Conservation (phyloP, 2,113 vertebrate genomes). For the Peromyscus californicus region DNA sequence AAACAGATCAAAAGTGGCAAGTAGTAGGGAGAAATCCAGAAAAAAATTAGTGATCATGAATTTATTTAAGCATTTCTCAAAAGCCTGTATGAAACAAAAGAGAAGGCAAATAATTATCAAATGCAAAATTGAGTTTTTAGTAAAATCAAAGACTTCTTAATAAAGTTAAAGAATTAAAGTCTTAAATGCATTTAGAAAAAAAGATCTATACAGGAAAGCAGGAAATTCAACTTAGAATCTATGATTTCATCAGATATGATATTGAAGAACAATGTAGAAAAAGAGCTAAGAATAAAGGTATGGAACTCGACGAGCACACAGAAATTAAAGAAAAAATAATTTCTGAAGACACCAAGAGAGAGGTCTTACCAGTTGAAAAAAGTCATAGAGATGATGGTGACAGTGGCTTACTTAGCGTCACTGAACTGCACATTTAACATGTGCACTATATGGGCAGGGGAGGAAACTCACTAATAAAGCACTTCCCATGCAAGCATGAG, state of each 20-base stretch:
- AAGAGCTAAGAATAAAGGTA: constrained; percentile 1
- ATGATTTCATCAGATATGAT: constrained; percentile 27
- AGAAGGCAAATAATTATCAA: constrained; percentile 61
- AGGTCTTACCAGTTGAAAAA: neutral
- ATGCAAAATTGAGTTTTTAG: constrained; percentile 14
- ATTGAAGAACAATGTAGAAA: constrained; percentile 12
- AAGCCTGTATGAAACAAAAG: neutral
- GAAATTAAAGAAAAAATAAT: neutral
- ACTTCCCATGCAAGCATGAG: neutral
- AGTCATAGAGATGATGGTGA: neutral
- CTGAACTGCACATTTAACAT: neutral
- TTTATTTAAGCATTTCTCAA: constrained; percentile 50
- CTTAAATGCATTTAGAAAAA: constrained; percentile 45
- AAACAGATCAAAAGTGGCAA: constrained; percentile 25
- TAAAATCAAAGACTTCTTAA: neutral
- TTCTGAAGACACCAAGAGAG: neutral
- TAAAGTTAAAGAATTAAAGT: constrained; percentile 49
- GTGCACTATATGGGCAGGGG: neutral
- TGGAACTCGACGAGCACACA: neutral
- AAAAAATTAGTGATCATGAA: constrained; percentile 12
- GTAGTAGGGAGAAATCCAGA: neutral
- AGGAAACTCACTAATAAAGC: neutral
- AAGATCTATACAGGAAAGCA: constrained; percentile 13
- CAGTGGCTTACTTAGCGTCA: neutral
- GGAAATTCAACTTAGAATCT: constrained; percentile 39